Evolutionary conservation across 2,888 invertebrate genomes (phyloP).

Genomic region (Sesia apiformis): DNA sequence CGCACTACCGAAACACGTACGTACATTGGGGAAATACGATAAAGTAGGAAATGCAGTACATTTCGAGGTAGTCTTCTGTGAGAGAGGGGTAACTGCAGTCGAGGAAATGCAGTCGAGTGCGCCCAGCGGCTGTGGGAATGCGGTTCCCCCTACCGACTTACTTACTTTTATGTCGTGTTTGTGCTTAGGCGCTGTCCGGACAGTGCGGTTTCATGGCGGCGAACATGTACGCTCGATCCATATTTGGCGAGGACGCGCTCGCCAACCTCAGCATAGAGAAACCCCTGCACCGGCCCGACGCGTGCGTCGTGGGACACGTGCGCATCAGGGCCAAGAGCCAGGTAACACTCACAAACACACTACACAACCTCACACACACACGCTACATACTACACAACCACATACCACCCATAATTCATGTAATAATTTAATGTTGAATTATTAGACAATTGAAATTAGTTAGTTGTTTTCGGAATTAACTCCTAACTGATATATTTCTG

Average conservation of each 20-base stretch:
- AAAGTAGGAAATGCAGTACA: too few species aligned
- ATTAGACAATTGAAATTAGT: too few species aligned
- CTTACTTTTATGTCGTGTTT: constrained; percentile 3
- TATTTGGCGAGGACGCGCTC: constrained; percentile 98
- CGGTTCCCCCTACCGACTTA: not conserved
- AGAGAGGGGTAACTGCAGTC: too few species aligned
- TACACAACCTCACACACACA: not conserved
- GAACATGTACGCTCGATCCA: constrained; percentile 98
- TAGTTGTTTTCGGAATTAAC: too few species aligned
- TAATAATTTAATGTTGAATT: too few species aligned
- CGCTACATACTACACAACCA: not conserved
- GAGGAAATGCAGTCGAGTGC: too few species aligned
- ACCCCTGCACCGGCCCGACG: constrained; percentile 87
- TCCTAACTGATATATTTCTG: too few species aligned
- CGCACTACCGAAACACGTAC: too few species aligned
- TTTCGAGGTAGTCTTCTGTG: too few species aligned
- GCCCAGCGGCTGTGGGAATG: too few species aligned
- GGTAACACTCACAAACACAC: constrained; percentile 54
- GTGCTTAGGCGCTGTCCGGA: constrained; percentile 86
- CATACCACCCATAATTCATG: not conserved
- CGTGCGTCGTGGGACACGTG: constrained; percentile 97
- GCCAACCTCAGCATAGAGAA: constrained; percentile 99
- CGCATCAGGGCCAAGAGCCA: constrained; percentile 98
- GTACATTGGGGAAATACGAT: too few species aligned
- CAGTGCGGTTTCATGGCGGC: constrained; percentile 99